phyloP scores from a whole-genome alignment of 2,888 invertebrate species.

The Himalopsyche anomala region DNA sequence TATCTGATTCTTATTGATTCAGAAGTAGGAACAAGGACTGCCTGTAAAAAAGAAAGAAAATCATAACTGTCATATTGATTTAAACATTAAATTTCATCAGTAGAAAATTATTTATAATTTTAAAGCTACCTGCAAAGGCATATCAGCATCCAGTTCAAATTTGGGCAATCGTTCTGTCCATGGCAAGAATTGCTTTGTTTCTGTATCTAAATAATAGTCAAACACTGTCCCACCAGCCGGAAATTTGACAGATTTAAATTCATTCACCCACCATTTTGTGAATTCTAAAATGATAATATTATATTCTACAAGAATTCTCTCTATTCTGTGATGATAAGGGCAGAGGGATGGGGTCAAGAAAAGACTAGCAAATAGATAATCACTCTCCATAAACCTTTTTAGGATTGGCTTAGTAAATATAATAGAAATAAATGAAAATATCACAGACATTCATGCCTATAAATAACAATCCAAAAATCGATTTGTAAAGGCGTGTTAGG shows the following conservation, averaged over 20 bases:
- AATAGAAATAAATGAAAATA: no score
- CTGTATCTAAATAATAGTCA: slow-evolving; percentile 94
- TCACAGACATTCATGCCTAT: no score
- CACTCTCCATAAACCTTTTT: no score
- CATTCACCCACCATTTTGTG: slow-evolving; percentile 98
- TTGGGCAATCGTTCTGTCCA: slow-evolving; percentile 94
- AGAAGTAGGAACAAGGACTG: slow-evolving; percentile 93
- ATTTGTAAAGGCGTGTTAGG: no score
- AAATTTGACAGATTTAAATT: slow-evolving; percentile 96
- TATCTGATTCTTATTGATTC: slow-evolving; percentile 94
- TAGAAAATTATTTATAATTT: neutral
- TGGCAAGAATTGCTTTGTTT: slow-evolving; percentile 91
- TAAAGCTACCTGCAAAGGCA: slow-evolving; percentile 86
- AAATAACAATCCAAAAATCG: no score
- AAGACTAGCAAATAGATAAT: no score
- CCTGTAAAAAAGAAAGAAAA: slow-evolving; percentile 75
- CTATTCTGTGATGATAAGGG: no score
- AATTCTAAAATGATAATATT: slow-evolving; percentile 82
- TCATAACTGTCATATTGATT: neutral
- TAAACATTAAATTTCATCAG: neutral
- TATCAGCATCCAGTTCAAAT: slow-evolving; percentile 94
- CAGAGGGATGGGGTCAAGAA: no score
- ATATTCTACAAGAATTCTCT: neutral
- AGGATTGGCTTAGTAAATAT: no score
- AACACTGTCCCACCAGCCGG: slow-evolving; percentile 95